These are phyloP conservation scores for Scaptomyza polygonia DNA, from an alignment of 2,888 invertebrate genomes.

Conservation along the genomic window DNA sequence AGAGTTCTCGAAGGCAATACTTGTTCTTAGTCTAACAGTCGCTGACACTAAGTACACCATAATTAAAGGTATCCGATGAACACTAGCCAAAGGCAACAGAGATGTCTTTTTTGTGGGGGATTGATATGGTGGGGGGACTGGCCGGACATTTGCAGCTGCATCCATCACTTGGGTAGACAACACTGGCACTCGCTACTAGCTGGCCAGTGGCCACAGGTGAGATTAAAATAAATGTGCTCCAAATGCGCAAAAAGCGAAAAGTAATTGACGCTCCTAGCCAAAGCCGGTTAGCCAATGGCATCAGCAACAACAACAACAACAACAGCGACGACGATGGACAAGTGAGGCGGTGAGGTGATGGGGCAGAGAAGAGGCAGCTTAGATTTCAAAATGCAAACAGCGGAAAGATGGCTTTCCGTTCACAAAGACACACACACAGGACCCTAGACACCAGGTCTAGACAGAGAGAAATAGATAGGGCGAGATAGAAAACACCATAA, in stretches of 20 bases:
- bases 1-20: constrained; percentile 41
- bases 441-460: neutral
- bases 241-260: constrained; percentile 80
- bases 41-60: constrained; percentile 76
- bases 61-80: constrained; percentile 70
- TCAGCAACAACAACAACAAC: too few relatives aligned
- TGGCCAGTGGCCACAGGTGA: constrained; percentile 64
- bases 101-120: neutral
- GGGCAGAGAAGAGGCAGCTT: constrained; percentile 35
- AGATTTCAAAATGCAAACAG: constrained; percentile 76
- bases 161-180: constrained; percentile 42
- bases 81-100: constrained; percentile 15
- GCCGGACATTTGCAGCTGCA: constrained; percentile 36
- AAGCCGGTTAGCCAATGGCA: constrained; percentile 51
- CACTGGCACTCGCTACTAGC: neutral
- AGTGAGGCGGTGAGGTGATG: too few relatives aligned
- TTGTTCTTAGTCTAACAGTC: constrained; percentile 66
- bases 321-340: too few relatives aligned
- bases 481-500: constrained; percentile 8
- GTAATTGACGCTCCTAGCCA: constrained; percentile 72
- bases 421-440: neutral
- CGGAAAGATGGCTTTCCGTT: constrained; percentile 70
- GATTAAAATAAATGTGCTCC: constrained; percentile 81
- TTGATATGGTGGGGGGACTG: constrained; percentile 3
- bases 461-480: constrained; percentile 2